Conservation (phyloP, 2,113 vertebrate species). For the Panurus biarmicus region DNA sequence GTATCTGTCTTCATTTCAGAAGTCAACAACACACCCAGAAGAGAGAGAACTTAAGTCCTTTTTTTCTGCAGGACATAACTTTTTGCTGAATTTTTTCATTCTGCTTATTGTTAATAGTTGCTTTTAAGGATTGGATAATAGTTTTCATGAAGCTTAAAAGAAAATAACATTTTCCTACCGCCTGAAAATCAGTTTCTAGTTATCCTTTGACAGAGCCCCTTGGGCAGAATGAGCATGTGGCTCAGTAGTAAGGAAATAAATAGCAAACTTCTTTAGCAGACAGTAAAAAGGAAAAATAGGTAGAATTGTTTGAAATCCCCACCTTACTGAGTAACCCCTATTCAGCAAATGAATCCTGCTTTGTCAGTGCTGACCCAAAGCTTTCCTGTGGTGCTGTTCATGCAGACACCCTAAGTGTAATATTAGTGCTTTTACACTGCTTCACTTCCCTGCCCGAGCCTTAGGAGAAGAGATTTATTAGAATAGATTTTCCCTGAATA, state of each 20-base stretch:
- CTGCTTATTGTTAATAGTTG: not conserved
- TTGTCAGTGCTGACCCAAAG: not conserved
- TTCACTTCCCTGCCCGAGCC: not conserved
- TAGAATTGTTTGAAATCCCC: not conserved
- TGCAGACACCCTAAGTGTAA: not conserved
- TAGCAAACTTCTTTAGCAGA: not conserved
- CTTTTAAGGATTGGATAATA: not conserved
- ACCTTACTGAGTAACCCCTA: not conserved
- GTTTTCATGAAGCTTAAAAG: not conserved
- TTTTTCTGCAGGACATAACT: not conserved
- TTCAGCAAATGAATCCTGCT: not conserved
- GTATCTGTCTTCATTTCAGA: not conserved
- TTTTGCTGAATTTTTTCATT: not conserved
- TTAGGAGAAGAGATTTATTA: too few relatives aligned
- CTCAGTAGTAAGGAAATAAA: not conserved
- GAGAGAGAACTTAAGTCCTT: not conserved
- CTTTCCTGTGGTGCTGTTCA: not conserved
- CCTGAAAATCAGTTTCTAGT: not conserved
- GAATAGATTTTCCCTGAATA: not conserved
- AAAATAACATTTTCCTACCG: not conserved
- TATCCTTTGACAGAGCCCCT: not conserved
- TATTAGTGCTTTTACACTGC: not conserved
- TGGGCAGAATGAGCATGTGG: not conserved
- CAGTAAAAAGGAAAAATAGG: not conserved
- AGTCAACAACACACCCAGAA: not conserved